These are phyloP conservation scores for Thaleichthys pacificus DNA, from an alignment of 2,797 vertebrate genomes.

Conservation along the genomic window DNA sequence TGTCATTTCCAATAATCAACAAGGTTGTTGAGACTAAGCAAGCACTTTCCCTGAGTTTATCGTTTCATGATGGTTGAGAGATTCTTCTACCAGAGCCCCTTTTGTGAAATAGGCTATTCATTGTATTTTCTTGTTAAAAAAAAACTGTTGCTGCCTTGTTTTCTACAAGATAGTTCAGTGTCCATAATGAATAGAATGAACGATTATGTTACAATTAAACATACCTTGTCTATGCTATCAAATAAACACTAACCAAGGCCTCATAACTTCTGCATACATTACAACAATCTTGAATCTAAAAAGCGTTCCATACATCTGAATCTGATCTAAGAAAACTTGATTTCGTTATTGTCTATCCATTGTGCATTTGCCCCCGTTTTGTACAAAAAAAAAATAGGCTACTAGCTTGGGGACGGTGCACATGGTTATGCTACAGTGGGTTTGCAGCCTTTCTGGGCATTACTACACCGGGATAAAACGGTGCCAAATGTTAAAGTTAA, in stretches of 20 bases:
- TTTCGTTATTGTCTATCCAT: not conserved
- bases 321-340: not conserved
- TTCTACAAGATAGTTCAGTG: not conserved
- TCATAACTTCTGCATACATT: not conserved
- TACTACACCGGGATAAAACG: not conserved
- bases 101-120: not conserved
- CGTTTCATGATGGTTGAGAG: not conserved
- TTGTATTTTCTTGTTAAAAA: too few relatives aligned
- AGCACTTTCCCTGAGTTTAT: not conserved
- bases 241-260: not conserved
- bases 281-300: not conserved
- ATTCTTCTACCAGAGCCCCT: too few relatives aligned
- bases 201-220: not conserved
- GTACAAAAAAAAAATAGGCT: not conserved
- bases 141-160: not conserved
- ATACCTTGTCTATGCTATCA: not conserved
- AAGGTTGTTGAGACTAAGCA: not conserved
- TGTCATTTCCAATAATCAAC: not conserved
- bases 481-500: not conserved
- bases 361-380: not conserved
- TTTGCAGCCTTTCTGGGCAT: not conserved
- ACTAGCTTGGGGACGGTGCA: slow-evolving; percentile 12
- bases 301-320: not conserved
- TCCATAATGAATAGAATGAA: not conserved
- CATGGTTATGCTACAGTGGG: slow-evolving; percentile 10